A percentile compares a stretch with the other conserved stretches of the same genome.
Conservation (phyloP, 2,113 vertebrate genomes). For the Rhegmatorhina hoffmannsi region DNA sequence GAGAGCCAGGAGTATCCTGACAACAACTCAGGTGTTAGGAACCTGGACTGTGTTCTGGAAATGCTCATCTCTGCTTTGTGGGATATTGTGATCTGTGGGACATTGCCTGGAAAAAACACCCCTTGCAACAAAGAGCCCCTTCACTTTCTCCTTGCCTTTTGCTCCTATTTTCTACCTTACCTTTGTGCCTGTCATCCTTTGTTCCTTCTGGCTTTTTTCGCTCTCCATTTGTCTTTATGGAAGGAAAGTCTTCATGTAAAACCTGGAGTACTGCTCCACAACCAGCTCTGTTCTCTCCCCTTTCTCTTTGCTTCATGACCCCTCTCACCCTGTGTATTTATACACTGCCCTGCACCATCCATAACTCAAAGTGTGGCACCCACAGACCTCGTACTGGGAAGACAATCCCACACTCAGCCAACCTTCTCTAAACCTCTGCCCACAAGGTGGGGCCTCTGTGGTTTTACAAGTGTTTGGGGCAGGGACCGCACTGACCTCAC, state of each 20-base stretch:
- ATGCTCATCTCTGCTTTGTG: background rate
- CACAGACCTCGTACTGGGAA: background rate
- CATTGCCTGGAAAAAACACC: background rate
- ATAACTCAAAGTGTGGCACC: background rate
- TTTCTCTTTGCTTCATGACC: background rate
- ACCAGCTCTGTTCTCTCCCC: background rate
- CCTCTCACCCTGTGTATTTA: background rate
- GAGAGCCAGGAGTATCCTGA: background rate
- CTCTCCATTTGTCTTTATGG: background rate
- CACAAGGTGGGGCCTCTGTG: background rate
- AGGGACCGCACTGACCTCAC: background rate
- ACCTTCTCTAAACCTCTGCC: background rate
- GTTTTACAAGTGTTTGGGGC: background rate
- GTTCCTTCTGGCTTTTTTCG: background rate
- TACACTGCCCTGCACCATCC: background rate
- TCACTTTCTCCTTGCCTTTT: background rate
- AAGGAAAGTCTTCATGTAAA: background rate
- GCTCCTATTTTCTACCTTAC: background rate
- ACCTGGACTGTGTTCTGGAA: background rate
- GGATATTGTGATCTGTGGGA: background rate
- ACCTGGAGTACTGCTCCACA: background rate
- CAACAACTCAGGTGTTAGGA: background rate
- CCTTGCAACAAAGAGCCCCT: background rate
- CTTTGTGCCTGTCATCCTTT: background rate
- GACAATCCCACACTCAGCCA: background rate